phyloP scores from a whole-genome alignment of 2,113 vertebrate genomes.

The Telmatochromis bifrenatus region DNA sequence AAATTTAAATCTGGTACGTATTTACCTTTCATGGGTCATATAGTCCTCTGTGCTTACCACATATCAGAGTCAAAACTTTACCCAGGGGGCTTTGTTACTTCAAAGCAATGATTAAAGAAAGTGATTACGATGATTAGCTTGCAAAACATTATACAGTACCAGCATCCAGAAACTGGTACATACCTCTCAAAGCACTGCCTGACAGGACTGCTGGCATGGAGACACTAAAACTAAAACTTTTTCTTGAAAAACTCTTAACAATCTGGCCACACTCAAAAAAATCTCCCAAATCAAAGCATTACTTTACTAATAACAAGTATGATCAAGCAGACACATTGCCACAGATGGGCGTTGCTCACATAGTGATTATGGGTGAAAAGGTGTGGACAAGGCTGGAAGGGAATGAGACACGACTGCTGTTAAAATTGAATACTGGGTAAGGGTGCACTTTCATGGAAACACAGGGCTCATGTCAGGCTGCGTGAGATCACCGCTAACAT shows the following conservation, averaged over 20 bases:
- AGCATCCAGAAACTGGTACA: background rate
- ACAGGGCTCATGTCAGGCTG: constrained; percentile 48
- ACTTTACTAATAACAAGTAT: background rate
- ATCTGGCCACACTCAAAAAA: background rate
- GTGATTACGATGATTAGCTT: background rate
- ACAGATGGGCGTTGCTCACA: background rate
- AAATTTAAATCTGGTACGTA: background rate
- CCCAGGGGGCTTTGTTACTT: background rate
- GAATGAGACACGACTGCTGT: constrained; percentile 63
- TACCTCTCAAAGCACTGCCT: background rate
- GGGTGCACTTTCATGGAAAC: constrained; percentile 48
- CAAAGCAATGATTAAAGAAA: background rate
- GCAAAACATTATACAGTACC: background rate
- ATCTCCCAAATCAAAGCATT: background rate
- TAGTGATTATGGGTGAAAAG: constrained; percentile 22
- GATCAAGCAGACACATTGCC: background rate
- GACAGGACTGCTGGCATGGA: background rate
- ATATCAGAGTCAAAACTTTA: background rate
- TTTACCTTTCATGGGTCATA: background rate
- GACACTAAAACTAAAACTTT: background rate
- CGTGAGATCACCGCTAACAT: constrained; percentile 57
- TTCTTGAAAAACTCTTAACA: background rate
- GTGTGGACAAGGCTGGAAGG: constrained; percentile 13
- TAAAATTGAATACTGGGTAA: constrained; percentile 57
- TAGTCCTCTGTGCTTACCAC: background rate